A percentile compares a stretch with the other conserved stretches of the same genome.
These are phyloP conservation scores for Pseudomyrmex concolor DNA, from an alignment of 1,140 invertebrate genomes.

Conservation along the genomic window DNA sequence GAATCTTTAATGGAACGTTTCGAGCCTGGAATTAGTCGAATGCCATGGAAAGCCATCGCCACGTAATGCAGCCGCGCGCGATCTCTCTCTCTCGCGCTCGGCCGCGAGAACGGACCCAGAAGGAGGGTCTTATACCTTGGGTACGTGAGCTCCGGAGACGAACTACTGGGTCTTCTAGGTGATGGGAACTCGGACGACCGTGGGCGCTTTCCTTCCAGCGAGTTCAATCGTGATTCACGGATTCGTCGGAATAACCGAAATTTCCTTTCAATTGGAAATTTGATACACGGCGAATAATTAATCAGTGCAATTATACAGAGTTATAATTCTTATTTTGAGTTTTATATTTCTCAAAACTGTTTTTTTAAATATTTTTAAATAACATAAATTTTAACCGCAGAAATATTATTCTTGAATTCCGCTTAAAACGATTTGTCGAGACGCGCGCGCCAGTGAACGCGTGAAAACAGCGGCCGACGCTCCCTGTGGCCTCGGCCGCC, in stretches of 20 bases:
- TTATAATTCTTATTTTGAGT: too few species aligned
- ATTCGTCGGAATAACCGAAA: not conserved
- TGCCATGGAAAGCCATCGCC: slow-evolving; percentile 83
- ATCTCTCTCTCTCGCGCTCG: slow-evolving; percentile 13
- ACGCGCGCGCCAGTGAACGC: slow-evolving; percentile 10
- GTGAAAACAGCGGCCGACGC: slow-evolving; percentile 33
- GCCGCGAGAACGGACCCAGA: not conserved
- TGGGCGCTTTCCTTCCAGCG: not conserved
- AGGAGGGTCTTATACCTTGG: slow-evolving; percentile 4
- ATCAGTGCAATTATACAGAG: not conserved
- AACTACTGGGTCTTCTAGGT: slow-evolving; percentile 28
- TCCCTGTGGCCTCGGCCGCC: slow-evolving; percentile 11
- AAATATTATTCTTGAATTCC: slow-evolving; percentile 10
- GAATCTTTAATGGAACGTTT: slow-evolving; percentile 85
- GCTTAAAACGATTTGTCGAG: not conserved
- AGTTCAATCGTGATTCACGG: not conserved
- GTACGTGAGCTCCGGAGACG: slow-evolving; percentile 37
- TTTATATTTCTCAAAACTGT: too few species aligned
- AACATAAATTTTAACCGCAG: not conserved
- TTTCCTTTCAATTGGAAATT: not conserved
- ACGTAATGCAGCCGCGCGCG: slow-evolving; percentile 70
- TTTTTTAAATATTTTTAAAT: not conserved
- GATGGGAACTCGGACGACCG: slow-evolving; percentile 7
- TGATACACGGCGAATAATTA: not conserved
- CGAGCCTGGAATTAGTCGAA: slow-evolving; percentile 84